phyloP scores from a whole-genome alignment of 35 echinoderm and acorn worm genomes.

The Heliocidaris tuberculata region DNA sequence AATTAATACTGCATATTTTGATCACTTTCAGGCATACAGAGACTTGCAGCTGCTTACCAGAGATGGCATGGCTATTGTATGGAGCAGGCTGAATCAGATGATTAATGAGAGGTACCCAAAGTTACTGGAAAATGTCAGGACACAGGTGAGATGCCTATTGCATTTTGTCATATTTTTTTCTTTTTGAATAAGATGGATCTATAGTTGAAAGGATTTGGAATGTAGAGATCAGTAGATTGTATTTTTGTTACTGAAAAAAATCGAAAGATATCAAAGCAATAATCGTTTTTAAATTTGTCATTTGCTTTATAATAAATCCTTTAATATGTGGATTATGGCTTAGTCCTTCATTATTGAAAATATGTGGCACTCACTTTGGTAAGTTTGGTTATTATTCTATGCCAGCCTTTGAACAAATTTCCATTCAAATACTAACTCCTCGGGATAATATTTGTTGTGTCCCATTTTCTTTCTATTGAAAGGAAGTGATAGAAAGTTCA shows the following conservation, averaged over 20 bases:
- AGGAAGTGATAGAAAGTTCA: neutral
- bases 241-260: neutral
- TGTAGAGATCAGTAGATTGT: too few relatives aligned
- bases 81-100: constrained; percentile 73
- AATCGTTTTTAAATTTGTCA: neutral
- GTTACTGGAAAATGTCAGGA: constrained; percentile 66
- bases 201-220: neutral
- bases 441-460: neutral
- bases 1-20: neutral
- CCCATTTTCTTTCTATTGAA: neutral
- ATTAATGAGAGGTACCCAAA: constrained; percentile 81
- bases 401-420: too few relatives aligned
- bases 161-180: neutral
- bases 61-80: constrained; percentile 74
- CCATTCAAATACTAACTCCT: too few relatives aligned
- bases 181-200: neutral
- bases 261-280: neutral
- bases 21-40: constrained; percentile 70
- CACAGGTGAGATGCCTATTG: constrained; percentile 67
- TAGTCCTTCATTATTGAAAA: too few relatives aligned
- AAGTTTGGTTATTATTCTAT: too few relatives aligned
- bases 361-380: too few relatives aligned
- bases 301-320: neutral
- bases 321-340: neutral
- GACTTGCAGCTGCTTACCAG: constrained; percentile 81